A percentile compares a stretch with the other conserved stretches of the same genome.
phyloP scores from a whole-genome alignment of 1,140 invertebrate genomes.

The Ephestia elutella region DNA sequence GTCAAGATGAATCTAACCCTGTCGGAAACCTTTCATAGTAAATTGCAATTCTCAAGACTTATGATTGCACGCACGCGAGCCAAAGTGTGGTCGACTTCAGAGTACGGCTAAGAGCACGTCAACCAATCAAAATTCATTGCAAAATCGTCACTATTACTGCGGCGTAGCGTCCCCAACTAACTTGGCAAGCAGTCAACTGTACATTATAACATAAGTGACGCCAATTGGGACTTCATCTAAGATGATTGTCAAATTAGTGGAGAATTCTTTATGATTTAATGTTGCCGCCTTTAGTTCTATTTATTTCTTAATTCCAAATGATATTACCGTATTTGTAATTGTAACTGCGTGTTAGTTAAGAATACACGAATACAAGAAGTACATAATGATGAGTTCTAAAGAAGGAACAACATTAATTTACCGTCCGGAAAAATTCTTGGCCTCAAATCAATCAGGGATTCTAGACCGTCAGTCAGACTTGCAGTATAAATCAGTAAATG shows the following conservation, averaged over 20 bases:
- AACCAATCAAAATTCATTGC: not conserved
- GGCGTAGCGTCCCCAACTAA: too few relatives aligned
- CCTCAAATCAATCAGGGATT: not conserved
- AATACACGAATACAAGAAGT: too few relatives aligned
- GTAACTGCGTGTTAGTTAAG: too few relatives aligned
- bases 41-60: constrained; percentile 2
- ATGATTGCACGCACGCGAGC: not conserved
- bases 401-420: not conserved
- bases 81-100: not conserved
- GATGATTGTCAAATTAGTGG: not conserved
- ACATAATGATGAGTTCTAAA: too few relatives aligned
- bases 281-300: not conserved
- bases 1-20: not conserved
- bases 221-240: not conserved
- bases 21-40: not conserved
- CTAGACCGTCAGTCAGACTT: not conserved
- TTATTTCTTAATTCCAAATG: too few relatives aligned
- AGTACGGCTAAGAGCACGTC: not conserved
- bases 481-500: not conserved
- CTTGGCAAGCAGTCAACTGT: too few relatives aligned
- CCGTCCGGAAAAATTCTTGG: not conserved
- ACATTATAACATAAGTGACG: not conserved
- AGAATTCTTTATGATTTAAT: not conserved
- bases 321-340: too few relatives aligned
- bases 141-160: too few relatives aligned